Evolutionary conservation across 2,888 invertebrate species (phyloP), one percentile per base, ranked within the genome.

Genomic region (Eristalinus sepulchralis): DNA sequence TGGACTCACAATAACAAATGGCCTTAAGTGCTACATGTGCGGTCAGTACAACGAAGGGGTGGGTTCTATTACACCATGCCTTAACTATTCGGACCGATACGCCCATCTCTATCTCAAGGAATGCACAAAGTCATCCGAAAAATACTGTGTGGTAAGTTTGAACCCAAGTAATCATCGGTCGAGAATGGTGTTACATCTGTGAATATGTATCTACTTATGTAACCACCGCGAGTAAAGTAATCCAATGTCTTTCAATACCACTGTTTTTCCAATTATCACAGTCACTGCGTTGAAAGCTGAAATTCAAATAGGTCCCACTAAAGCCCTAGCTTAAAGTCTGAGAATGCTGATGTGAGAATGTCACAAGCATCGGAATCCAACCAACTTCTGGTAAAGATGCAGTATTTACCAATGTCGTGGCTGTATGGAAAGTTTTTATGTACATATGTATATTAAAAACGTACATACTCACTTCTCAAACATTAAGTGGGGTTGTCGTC

Each of bases 41-140:
- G 97, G 97, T 63, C 95, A 96, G 93, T 97, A 97, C 93, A 97
- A 96, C 90, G 97, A 97, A 90, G 97, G 97, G 22, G 96, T 97
- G 9, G 97, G 97, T 53, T 96, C 96, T 88, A 97, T 97, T 88
- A 97, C 97, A 64, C 97, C 97, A 8, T 97, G 97, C 92, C 95
- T 96, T 91, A 97, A 97, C 92, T 94, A 95, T 91, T 95, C 95
- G 83, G 94, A 93, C 88, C 93, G 93, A 88, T 91, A 91, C 80
- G 95, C 94, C 89, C 95, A 96, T 89, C 95, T 96, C 83, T 94
- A 95, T 88, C 93, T 96, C 57, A 95, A 95, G 90, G 95, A 96
- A 79, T 97, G 97, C 91, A 94, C 94, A 76, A 92, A 93, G 88
- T 90, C 93, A 88, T 94, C 95, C 5, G 94, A 94, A 88, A 92